Evolutionary conservation across 1,140 invertebrate genomes (phyloP), one percentile per base, ranked within the genome.

Genomic region (Cyclina sinensis): DNA sequence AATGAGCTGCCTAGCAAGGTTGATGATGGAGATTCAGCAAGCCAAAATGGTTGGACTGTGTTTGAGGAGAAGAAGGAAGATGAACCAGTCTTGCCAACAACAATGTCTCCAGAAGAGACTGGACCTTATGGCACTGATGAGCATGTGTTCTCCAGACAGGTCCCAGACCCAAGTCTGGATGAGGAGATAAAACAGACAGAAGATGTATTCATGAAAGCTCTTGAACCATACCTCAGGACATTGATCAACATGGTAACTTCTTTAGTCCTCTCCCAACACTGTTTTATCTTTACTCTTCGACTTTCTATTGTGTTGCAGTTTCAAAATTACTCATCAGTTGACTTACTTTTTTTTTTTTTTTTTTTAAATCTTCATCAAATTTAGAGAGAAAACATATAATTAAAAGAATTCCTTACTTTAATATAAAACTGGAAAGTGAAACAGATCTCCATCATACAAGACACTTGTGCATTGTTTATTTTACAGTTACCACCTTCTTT

Each of bases 401-500:
- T n/a, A n/a, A n/a, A n/a, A n/a, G n/a, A n/a, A n/a, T n/a, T n/a
- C n/a, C n/a, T n/a, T n/a, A n/a, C n/a, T n/a, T n/a, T n/a, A n/a
- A n/a, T n/a, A n/a, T n/a, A n/a, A n/a, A n/a, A n/a, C n/a, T n/a
- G n/a, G n/a, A n/a, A n/a, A n/a, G n/a, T n/a, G n/a, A n/a, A n/a
- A n/a, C n/a, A n/a, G n/a, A n/a, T n/a, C n/a, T n/a, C n/a, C n/a
- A n/a, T n/a, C n/a, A n/a, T n/a, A n/a, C n/a, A n/a, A n/a, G n/a
- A n/a, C n/a, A n/a, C 27, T 9, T n/a, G 18, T 27, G 4, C 18
- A 9, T 5, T 59, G 18, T 59, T 4, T 59, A n/a, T 37, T 48
- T 57, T 90, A 27, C 92, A 94, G 94, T 62, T 94, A 24, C 94
- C 94, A 30, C 92, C 92, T 43, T 93, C 91, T 18, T 27, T 94